These are phyloP conservation scores for Chromoteleia sp. DNA, from an alignment of 2,888 invertebrate species.

Conservation along the genomic window DNA sequence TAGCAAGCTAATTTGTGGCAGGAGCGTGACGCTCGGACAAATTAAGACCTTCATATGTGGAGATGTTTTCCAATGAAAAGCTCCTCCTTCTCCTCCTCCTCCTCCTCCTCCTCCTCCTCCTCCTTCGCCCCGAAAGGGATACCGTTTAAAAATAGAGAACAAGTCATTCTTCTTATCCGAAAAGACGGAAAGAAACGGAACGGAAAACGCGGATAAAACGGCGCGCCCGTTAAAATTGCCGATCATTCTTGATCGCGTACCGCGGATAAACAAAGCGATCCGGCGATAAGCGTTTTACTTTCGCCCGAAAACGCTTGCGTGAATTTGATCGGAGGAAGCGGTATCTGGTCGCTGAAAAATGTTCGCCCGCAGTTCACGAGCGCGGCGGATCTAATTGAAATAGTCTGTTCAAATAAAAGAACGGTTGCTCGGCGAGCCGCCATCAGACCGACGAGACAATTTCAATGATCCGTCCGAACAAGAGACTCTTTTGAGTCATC, in stretches of 20 bases:
- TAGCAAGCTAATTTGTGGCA: not conserved
- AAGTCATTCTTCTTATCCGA: too few species aligned
- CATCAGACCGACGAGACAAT: constrained; percentile 58
- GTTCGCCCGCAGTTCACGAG: constrained; percentile 36
- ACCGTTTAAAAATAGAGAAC: too few species aligned
- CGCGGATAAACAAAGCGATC: too few species aligned
- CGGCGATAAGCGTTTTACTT: not conserved
- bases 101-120: too few species aligned
- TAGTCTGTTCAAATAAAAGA: constrained; percentile 54
- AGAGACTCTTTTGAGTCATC: constrained; percentile 74
- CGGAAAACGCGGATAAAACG: too few species aligned
- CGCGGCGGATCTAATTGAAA: constrained; percentile 58
- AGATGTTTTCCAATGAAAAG: constrained; percentile 37
- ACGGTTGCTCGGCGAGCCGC: constrained; percentile 42
- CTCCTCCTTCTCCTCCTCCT: not conserved
- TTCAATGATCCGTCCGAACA: constrained; percentile 69
- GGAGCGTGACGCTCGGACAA: constrained; percentile 7
- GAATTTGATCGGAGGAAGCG: not conserved
- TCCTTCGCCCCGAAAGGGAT: too few species aligned
- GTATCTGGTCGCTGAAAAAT: constrained; percentile 32
- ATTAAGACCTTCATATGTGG: constrained; percentile 7
- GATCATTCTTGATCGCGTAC: too few species aligned
- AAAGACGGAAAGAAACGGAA: too few species aligned
- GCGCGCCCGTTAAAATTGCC: too few species aligned
- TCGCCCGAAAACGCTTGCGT: too few species aligned